These are phyloP conservation scores for Temnothorax nylanderi DNA, from an alignment of 1,140 invertebrate species.

Conservation along the genomic window DNA sequence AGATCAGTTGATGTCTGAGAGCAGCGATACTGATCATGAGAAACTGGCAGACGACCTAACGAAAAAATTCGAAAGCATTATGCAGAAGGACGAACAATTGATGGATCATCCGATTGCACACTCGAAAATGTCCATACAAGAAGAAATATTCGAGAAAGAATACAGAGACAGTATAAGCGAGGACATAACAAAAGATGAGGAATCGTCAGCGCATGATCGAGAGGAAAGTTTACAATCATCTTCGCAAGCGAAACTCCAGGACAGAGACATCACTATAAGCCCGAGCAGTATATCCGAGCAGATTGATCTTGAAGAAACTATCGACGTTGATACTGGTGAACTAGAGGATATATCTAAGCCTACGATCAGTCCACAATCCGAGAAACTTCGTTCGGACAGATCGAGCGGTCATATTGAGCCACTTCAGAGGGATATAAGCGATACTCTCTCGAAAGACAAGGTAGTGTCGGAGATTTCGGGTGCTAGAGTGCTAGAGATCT, in stretches of 20 bases:
- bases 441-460: slow-evolving; percentile 70
- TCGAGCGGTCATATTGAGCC: slow-evolving; percentile 53
- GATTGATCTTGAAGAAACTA: slow-evolving; percentile 77
- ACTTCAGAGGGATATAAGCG: slow-evolving; percentile 52
- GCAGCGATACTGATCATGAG: slow-evolving; percentile 76
- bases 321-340: slow-evolving; percentile 72
- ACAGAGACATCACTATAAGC: slow-evolving; percentile 81
- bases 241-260: slow-evolving; percentile 73
- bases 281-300: slow-evolving; percentile 82
- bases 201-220: slow-evolving; percentile 74
- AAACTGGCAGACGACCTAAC: slow-evolving; percentile 81
- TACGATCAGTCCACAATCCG: slow-evolving; percentile 60
- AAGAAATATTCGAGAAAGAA: slow-evolving; percentile 74
- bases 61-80: slow-evolving; percentile 79
- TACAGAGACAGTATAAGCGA: slow-evolving; percentile 78
- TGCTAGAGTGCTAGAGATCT: slow-evolving; percentile 81
- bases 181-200: slow-evolving; percentile 81
- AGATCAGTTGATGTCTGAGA: slow-evolving; percentile 67
- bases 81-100: slow-evolving; percentile 63
- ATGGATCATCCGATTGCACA: background rate
- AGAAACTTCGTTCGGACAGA: slow-evolving; percentile 64
- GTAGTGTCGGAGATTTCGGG: slow-evolving; percentile 77
- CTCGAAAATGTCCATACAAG: slow-evolving; percentile 53
- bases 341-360: slow-evolving; percentile 68
- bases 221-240: slow-evolving; percentile 78